phyloP scores from a whole-genome alignment of 1,140 invertebrate genomes.

The Zaprionus kolodkinae region DNA sequence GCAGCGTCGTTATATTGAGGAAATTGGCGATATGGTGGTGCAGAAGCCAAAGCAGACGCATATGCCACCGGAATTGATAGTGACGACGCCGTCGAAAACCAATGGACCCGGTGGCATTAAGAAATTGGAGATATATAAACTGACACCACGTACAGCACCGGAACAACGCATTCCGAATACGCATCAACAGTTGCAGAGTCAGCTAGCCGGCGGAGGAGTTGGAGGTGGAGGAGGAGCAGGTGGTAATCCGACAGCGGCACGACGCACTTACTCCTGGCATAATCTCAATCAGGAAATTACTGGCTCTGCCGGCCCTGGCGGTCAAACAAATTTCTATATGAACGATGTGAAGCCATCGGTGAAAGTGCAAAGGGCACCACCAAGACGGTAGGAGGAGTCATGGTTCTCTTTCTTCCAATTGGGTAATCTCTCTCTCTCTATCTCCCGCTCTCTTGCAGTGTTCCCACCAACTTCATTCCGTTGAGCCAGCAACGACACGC shows the following conservation, averaged over 20 bases:
- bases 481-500: conserved; percentile 41
- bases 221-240: background rate
- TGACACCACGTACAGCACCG: conserved; percentile 62
- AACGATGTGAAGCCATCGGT: conserved; percentile 38
- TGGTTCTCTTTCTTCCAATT: background rate
- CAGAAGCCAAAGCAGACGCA: conserved; percentile 60
- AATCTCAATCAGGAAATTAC: conserved; percentile 67
- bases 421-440: background rate
- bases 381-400: conserved; percentile 42
- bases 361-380: conserved; percentile 44
- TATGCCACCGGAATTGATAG: conserved; percentile 83
- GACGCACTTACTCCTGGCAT: conserved; percentile 83
- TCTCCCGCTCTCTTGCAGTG: conserved; percentile 17
- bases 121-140: conserved; percentile 61
- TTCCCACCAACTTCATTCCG: conserved; percentile 59
- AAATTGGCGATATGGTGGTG: conserved; percentile 69
- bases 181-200: conserved; percentile 6
- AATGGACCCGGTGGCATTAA: conserved; percentile 35
- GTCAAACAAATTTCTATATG: conserved; percentile 29
- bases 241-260: conserved; percentile 19
- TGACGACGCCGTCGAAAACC: conserved; percentile 74
- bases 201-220: background rate
- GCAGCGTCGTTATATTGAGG: conserved; percentile 75
- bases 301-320: background rate
- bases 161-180: conserved; percentile 31